Conservation (phyloP, 2,797 vertebrate species). For the Falco berigora region DNA sequence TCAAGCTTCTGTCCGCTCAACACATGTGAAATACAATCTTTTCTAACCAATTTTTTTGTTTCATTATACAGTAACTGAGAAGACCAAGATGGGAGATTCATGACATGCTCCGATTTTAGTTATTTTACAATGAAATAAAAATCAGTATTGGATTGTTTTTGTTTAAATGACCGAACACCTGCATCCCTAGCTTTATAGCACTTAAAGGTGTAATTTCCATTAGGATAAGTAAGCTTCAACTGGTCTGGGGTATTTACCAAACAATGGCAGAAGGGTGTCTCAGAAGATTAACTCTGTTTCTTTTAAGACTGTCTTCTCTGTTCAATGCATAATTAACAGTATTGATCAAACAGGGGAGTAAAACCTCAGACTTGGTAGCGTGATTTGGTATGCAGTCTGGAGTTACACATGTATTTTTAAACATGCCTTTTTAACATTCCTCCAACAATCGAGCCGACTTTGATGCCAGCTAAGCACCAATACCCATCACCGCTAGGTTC, state of each 20-base stretch:
- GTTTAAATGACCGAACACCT: not conserved
- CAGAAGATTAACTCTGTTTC: not conserved
- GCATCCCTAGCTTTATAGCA: not conserved
- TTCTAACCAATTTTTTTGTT: not conserved
- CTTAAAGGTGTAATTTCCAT: not conserved
- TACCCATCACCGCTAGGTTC: not conserved
- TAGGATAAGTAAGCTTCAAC: not conserved
- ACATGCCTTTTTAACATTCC: not conserved
- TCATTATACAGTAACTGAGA: not conserved
- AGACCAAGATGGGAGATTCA: not conserved
- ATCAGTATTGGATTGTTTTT: not conserved
- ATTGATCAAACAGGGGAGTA: not conserved
- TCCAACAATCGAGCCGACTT: not conserved
- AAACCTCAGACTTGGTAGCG: not conserved
- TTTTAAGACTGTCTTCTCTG: not conserved
- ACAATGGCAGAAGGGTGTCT: not conserved
- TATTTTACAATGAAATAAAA: not conserved
- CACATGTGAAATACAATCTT: rapidly evolving
- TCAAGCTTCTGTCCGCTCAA: not conserved
- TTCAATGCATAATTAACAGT: not conserved
- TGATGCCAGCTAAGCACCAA: not conserved
- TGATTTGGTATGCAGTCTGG: not conserved
- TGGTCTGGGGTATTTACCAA: not conserved
- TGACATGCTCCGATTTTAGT: rapidly evolving
- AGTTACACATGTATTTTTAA: not conserved